Evolutionary conservation across 2,888 invertebrate genomes (phyloP), one percentile per base, ranked within the genome.

Genomic region (Cosmopolites sordidus): DNA sequence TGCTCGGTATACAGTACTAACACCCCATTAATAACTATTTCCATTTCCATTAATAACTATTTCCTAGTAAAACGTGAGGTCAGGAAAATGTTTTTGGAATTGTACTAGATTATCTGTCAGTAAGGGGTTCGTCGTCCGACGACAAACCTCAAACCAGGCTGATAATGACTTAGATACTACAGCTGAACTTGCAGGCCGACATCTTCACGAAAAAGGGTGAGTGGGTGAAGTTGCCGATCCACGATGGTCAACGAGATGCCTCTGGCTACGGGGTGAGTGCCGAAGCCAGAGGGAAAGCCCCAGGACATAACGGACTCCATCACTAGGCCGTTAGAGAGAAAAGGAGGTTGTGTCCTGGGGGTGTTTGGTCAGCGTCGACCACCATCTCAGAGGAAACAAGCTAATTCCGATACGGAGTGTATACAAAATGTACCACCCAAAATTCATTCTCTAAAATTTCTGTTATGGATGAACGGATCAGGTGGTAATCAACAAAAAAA

Each of bases 381-480:
- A 16, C 15, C 15, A 60, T 66, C 67, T 69, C 66, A 65, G 8
- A 40, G 40, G 16, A 5, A 16, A 70, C 46, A 59, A 59, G 48
- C 54, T 58, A 70, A 68, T 68, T 73, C 73, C 73, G 73, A 73
- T 74, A 73, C 71, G 73, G 73, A 73, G 72, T 72, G 55, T 57
- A 54, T 40, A 37, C 22, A 22, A 3, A 22, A 22, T 22, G 22
- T 8, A 22, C 22, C 22, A 22, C 22, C 22, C 22, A 22, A 22
- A 22, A 22, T 8, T 22, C 22, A 22, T 22, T 22, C 3, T 22
- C 22, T 22, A 3, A 22, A 22, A 8, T 5, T 8, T 5, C 8
- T 8, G 22, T 22, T 22, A n/a, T 22, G 22, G 22, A 5, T 22
- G 22, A 8, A 22, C 3, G 22, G 22, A 22, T 22, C 22, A 22